Evolutionary conservation across 2,113 vertebrate genomes (phyloP).

Genomic region (Verasper variegatus): DNA sequence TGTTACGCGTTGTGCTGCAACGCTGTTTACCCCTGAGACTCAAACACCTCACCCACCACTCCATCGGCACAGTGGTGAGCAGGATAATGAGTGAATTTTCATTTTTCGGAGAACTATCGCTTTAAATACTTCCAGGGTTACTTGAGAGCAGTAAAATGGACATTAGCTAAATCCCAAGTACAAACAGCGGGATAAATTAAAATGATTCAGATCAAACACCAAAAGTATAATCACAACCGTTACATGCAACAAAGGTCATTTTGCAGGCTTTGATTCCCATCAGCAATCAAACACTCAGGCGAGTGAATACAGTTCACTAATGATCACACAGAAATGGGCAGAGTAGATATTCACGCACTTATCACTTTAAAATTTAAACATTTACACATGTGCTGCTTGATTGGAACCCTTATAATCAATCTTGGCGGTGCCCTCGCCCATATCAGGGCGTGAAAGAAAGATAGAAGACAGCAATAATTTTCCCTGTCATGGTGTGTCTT

Average conservation of each 20-base stretch:
- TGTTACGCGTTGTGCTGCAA: too few species aligned
- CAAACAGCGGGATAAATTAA: neutral
- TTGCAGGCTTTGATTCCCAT: neutral
- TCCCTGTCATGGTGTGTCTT: neutral
- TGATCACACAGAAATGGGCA: too few species aligned
- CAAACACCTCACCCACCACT: too few species aligned
- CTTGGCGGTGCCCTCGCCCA: neutral
- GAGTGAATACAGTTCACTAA: neutral
- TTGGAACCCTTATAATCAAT: neutral
- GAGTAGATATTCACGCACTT: neutral
- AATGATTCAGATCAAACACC: neutral
- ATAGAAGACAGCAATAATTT: neutral
- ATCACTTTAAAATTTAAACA: neutral
- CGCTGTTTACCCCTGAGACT: too few species aligned
- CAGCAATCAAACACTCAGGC: neutral
- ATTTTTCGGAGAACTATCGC: neutral
- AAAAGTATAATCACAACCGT: neutral
- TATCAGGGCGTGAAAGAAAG: neutral
- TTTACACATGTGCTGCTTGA: neutral
- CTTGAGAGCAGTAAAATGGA: neutral
- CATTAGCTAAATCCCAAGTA: neutral
- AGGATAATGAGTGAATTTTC: too few species aligned
- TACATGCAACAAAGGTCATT: conserved; percentile 18
- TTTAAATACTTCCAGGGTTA: neutral
- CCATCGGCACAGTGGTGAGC: too few species aligned